Evolutionary conservation across 2,113 vertebrate species (phyloP).

Genomic region (Mastomys coucha): DNA sequence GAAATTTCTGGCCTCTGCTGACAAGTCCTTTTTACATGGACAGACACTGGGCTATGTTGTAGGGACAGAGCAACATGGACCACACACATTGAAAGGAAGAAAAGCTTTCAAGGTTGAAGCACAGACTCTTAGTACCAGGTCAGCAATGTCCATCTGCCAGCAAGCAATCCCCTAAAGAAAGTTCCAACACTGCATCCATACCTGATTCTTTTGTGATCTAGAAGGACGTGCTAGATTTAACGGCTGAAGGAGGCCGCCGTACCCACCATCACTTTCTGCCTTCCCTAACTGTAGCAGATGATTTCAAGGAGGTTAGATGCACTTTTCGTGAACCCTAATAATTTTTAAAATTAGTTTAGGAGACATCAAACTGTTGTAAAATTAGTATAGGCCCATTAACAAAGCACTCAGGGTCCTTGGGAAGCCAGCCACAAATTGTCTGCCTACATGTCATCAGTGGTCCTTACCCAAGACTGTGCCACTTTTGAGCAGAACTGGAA

Average conservation of each 20-base stretch:
- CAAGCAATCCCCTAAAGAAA: slow-evolving; percentile 74
- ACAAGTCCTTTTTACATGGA: slow-evolving; percentile 55
- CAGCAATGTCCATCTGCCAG: slow-evolving; percentile 47
- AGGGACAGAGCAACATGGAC: slow-evolving; percentile 33
- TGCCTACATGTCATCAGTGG: background rate
- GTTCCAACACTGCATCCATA: slow-evolving; percentile 78
- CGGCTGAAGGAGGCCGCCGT: slow-evolving; percentile 80
- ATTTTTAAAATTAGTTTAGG: background rate
- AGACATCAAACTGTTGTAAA: slow-evolving; percentile 50
- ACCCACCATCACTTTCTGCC: slow-evolving; percentile 79
- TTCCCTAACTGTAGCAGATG: slow-evolving; percentile 81
- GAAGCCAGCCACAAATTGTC: slow-evolving; percentile 19
- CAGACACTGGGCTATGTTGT: slow-evolving; percentile 44
- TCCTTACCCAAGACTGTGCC: slow-evolving; percentile 19
- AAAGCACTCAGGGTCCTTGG: slow-evolving; percentile 38
- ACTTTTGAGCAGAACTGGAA: slow-evolving; percentile 49
- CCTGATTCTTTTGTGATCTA: slow-evolving; percentile 83
- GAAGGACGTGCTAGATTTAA: slow-evolving; percentile 78
- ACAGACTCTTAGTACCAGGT: slow-evolving; percentile 64
- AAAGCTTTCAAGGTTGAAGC: slow-evolving; percentile 63
- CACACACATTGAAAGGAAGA: slow-evolving; percentile 68
- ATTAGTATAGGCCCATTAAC: slow-evolving; percentile 46
- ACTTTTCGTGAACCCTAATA: slow-evolving; percentile 62
- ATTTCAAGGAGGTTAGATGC: slow-evolving; percentile 78
- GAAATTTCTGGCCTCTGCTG: slow-evolving; percentile 45